phyloP scores from a whole-genome alignment of 2,113 vertebrate genomes.

The Phaethornis superciliosus region DNA sequence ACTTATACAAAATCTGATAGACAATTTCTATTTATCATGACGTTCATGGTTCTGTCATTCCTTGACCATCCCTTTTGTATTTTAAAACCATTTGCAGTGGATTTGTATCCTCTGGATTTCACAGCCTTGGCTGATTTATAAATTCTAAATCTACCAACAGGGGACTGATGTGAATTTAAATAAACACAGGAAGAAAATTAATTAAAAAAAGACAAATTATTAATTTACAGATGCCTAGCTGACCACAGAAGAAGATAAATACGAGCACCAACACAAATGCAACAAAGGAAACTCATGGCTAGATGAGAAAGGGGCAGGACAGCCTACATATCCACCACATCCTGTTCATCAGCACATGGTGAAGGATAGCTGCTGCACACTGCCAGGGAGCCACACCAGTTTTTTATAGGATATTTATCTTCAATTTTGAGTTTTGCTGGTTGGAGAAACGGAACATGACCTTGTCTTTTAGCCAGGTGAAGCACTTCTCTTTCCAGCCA shows the following conservation, averaged over 20 bases:
- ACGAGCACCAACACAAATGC: background rate
- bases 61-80: background rate
- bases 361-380: background rate
- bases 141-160: background rate
- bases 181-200: background rate
- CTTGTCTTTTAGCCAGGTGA: background rate
- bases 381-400: background rate
- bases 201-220: background rate
- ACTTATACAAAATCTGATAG: background rate
- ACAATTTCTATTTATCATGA: background rate
- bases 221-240: background rate
- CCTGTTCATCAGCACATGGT: background rate
- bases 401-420: background rate
- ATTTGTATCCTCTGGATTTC: background rate
- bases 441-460: background rate
- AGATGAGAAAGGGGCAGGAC: background rate
- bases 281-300: background rate
- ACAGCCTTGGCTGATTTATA: background rate
- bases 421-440: background rate
- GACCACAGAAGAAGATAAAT: background rate
- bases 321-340: rapidly evolving
- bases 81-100: background rate
- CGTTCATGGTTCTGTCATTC: background rate
- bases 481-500: rapidly evolving
- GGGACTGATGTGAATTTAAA: background rate